Base-by-base conservation (phyloP, 92 coral and sea anemone genomes). In the Ricordea florida region DNA sequence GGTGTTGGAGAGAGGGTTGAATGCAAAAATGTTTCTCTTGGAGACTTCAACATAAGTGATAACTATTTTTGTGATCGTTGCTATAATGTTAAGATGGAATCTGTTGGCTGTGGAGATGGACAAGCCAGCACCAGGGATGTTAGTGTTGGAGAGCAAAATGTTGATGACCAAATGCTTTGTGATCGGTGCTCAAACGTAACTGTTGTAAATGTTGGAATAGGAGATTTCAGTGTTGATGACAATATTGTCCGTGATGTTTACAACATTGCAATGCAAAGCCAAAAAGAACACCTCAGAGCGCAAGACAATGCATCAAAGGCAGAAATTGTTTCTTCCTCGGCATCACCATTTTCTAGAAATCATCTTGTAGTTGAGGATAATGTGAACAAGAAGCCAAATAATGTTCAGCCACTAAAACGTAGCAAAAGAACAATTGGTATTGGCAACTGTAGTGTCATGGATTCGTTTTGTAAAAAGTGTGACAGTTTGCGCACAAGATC, bases 91-190 rank as follows among this genome's bases (percentile, higher is more conserved):
- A 55, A 78, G 47, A 85, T 79, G 5, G 59, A 66, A 43, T 58
- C 85, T 48, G 78, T 88, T 16, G 92, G 90, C 38, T 85, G 89
- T 62, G 97, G 97, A 2, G 88, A 52, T 33, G 63, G 28, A n/a
- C 62, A 20, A 13, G 31, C 32, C 3, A 31, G 30, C 14, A 81
- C 77, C 11, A 22, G 18, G 14, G 58, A 87, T 45, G 51, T 68
- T 18, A 87, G 80, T 14, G 48, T 70, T 67, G 93, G 90, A 33
- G 80, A 78, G 9, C 42, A 52, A 10, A 59, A 66, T 44, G 32
- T 83, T 15, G 21, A 64, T 32, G 90, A 73, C 43, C 73, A 86
- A 38, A 78, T 57, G 16, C 63, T 53, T 15, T 89, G 92, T 40
- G 83, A 81, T 22, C 73, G 72, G 26, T 82, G 92, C 46, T 58